Conservation (phyloP, 2,888 invertebrate genomes). For the Vannuccia rotundouncinata region DNA sequence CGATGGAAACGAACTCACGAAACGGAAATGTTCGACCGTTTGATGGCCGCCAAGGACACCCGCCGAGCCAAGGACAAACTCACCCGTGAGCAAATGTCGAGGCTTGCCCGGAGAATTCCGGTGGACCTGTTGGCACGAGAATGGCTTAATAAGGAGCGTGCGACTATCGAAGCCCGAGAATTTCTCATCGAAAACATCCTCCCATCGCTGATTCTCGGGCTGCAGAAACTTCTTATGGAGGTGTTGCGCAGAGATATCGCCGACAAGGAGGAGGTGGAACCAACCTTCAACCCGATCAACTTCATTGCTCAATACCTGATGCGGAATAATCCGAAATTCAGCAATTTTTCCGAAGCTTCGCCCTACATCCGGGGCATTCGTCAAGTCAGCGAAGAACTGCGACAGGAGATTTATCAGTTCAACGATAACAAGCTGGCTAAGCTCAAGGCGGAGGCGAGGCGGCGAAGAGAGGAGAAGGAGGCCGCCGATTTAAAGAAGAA, state of each 20-base stretch:
- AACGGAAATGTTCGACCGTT: conserved; percentile 51
- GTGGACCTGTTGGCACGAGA: conserved; percentile 52
- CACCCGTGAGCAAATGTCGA: conserved; percentile 47
- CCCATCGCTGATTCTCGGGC: conserved; percentile 54
- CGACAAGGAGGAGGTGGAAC: conserved; percentile 44
- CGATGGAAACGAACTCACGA: conserved; percentile 52
- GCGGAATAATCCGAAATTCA: conserved; percentile 55
- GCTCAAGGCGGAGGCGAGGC: conserved; percentile 52
- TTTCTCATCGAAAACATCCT: conserved; percentile 54
- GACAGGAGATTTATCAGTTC: conserved; percentile 51
- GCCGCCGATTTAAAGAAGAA: not conserved
- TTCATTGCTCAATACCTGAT: conserved; percentile 55
- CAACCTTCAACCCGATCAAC: conserved; percentile 56
- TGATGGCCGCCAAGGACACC: conserved; percentile 47
- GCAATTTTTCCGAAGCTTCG: conserved; percentile 55
- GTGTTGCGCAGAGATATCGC: conserved; percentile 50
- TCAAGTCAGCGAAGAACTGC: conserved; percentile 49
- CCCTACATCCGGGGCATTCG: conserved; percentile 54
- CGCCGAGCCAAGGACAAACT: conserved; percentile 47
- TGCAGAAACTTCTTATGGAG: conserved; percentile 55
- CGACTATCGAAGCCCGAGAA: conserved; percentile 50
- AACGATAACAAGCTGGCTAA: conserved; percentile 54
- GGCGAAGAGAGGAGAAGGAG: conserved; percentile 51
- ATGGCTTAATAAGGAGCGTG: conserved; percentile 49
- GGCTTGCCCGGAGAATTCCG: conserved; percentile 52